phyloP scores from a whole-genome alignment of 1,140 invertebrate genomes.

The Solen grandis region DNA sequence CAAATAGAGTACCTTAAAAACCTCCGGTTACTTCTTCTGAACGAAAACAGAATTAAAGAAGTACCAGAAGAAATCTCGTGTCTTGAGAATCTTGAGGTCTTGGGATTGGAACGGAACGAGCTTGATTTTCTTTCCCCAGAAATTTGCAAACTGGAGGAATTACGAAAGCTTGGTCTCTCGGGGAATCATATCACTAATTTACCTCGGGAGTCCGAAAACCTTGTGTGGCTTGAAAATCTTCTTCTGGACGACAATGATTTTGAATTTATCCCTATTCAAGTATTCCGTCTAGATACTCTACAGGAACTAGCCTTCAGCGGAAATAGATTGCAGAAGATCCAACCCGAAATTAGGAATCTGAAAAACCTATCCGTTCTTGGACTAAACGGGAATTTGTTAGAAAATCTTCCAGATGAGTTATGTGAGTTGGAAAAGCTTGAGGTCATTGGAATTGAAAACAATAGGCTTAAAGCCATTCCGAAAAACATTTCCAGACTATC shows the following conservation, averaged over 20 bases:
- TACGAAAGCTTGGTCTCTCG: slow-evolving; percentile 72
- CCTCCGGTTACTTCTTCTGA: slow-evolving; percentile 68
- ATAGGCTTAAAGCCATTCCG: slow-evolving; percentile 68
- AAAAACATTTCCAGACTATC: slow-evolving; percentile 73
- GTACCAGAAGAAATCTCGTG: slow-evolving; percentile 65
- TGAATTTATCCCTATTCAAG: slow-evolving; percentile 78
- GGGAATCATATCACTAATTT: slow-evolving; percentile 78
- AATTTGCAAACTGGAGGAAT: slow-evolving; percentile 72
- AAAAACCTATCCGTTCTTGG: slow-evolving; percentile 71
- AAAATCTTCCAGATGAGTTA: slow-evolving; percentile 71
- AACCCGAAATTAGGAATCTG: slow-evolving; percentile 72
- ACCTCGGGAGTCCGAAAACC: slow-evolving; percentile 75
- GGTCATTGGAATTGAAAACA: slow-evolving; percentile 74
- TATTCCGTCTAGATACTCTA: slow-evolving; percentile 74
- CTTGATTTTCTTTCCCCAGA: slow-evolving; percentile 74
- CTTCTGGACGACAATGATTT: slow-evolving; percentile 78
- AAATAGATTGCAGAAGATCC: slow-evolving; percentile 70
- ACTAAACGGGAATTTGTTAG: slow-evolving; percentile 75
- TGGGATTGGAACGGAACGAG: slow-evolving; percentile 74
- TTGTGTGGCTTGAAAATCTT: slow-evolving; percentile 72
- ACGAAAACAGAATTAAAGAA: slow-evolving; percentile 71
- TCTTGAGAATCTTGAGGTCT: slow-evolving; percentile 64
- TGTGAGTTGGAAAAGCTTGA: slow-evolving; percentile 67
- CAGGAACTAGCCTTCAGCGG: slow-evolving; percentile 73
- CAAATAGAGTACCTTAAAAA: slow-evolving; percentile 67